Base-by-base conservation (phyloP, 2,797 vertebrate species). In the Carapus acus region DNA sequence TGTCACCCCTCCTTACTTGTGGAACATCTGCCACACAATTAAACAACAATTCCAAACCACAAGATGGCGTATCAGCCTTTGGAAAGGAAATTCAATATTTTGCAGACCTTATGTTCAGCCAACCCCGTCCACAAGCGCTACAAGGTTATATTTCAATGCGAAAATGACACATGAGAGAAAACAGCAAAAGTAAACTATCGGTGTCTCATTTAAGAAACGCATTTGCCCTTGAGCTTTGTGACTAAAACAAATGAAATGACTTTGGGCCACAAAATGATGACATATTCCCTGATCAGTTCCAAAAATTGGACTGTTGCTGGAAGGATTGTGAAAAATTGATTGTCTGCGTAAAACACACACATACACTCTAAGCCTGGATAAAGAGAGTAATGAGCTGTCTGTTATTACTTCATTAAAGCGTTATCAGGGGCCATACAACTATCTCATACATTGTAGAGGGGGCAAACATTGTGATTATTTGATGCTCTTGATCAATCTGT, bases 231-330 rank as follows among this genome's bases (percentile, higher is more conserved):
- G 34, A 39, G 65, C 41, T 56, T 38, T 36, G 54, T 78, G 67
- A 79, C 56, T 64, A 73, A 73, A 80, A 62, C 19, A 59, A 62
- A 69, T 73, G 62, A 71, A 77, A 80, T 43, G 51, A 50, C 49
- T 62, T 43, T 46, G 23, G 69, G 40, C 31, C 2, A 33, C n/a
- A 60, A 77, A 59, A 46, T 36, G 49, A 73, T 29, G 51, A 65
- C 52, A 56, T 20, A 71, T 65, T 58, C 55, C 21, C 33, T 21
- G 39, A 63, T 60, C 38, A 20, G 18, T 37, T 52, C 16, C 1
- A 27, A 38, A 41, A 73, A 65, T 54, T 54, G 21, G 66, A 42
- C 46, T 58, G 59, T 53, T 48, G 42, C 44, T 16, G 2, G 51
- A 44, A 11, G 7, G 27, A 64, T 73, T 60, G 37, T 63, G 37